Percentiles rank a stretch among this genome's conserved stretches.
phyloP scores from a whole-genome alignment of 2,888 invertebrate genomes.

The Elegia similella region DNA sequence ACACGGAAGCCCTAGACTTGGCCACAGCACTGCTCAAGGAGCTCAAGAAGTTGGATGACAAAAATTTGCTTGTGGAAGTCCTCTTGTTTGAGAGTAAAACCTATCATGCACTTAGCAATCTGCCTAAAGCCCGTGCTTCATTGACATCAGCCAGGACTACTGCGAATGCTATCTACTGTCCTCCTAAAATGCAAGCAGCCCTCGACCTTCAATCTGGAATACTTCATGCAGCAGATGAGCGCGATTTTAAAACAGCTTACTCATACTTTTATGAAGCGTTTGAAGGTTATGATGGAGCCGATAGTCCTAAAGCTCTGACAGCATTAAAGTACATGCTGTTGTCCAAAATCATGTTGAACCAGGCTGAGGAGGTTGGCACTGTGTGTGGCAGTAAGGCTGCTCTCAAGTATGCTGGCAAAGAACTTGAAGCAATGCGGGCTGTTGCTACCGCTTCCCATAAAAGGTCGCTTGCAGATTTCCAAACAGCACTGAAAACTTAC shows the following conservation, averaged over 20 bases:
- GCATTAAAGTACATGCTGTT: conserved; percentile 99
- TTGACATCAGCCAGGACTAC: conserved; percentile 99
- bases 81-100: conserved; percentile 99
- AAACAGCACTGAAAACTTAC: conserved; percentile 92
- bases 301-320: conserved; percentile 93
- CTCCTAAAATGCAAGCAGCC: conserved; percentile 98
- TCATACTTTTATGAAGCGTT: conserved; percentile 99
- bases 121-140: conserved; percentile 97
- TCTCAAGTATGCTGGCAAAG: conserved; percentile 96
- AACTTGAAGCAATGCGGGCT: conserved; percentile 98
- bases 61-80: conserved; percentile 98
- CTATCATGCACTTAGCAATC: conserved; percentile 97
- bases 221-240: conserved; percentile 99
- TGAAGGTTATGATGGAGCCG: conserved; percentile 98
- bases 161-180: conserved; percentile 99
- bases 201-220: conserved; percentile 98
- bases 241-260: conserved; percentile 99
- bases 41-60: conserved; percentile 99
- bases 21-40: conserved; percentile 95
- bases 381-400: conserved; percentile 98
- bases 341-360: conserved; percentile 98
- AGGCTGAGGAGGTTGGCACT: conserved; percentile 96
- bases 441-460: conserved; percentile 98
- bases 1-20: conserved; percentile 90
- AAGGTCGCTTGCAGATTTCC: conserved; percentile 98